Base-by-base conservation (phyloP, 2,113 vertebrate species). In the Nyctereutes procyonoides region DNA sequence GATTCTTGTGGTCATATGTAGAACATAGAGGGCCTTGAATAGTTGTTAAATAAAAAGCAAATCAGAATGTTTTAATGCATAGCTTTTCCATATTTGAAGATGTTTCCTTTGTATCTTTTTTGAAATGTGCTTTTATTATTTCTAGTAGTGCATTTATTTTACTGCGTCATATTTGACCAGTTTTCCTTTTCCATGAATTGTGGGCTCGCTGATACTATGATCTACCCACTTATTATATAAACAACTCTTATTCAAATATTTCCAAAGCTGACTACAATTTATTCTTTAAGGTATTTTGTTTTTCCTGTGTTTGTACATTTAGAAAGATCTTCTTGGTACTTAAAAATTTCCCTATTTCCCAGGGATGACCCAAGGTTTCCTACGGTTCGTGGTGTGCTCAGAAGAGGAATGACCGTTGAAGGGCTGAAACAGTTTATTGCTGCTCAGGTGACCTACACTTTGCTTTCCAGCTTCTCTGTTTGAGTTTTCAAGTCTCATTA, bases 321-420 rank as follows among this genome's bases (percentile, higher is more conserved):
- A 38, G 48, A 58, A 38, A 92, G 4, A 8, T 63, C 20, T 91
- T 12, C 13, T 51, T 26, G 55, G 51, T 12, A 16, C 13, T 71
- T 81, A 93, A 53, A 32, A 32, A 1, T 60, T 79, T 51, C 14
- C 26, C 2, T 58, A 1, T 84, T 74, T 96, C 3, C 30, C 93
- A 99, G 99, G 99, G 99, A 99, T 93, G 99, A 99, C 98, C 99
- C 99, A 48, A 99, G 99, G 28, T 99, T 99, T 98, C 99, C 99
- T n/a, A 99, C 99, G 0, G 99, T 99, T 3, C 99, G 99, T 97
- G 99, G 99, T 17, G 99, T 99, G 22, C 98, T 99, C 80, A 99
- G 99, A 97, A 99, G 99, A 98, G 99, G 99, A 77, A 99, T 99
- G 99, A 99, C 99, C 0, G 99, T 99, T 63, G 99, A 99, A 97